phyloP scores from a whole-genome alignment of 2,113 vertebrate genomes.

The Phylloscopus trochilus region DNA sequence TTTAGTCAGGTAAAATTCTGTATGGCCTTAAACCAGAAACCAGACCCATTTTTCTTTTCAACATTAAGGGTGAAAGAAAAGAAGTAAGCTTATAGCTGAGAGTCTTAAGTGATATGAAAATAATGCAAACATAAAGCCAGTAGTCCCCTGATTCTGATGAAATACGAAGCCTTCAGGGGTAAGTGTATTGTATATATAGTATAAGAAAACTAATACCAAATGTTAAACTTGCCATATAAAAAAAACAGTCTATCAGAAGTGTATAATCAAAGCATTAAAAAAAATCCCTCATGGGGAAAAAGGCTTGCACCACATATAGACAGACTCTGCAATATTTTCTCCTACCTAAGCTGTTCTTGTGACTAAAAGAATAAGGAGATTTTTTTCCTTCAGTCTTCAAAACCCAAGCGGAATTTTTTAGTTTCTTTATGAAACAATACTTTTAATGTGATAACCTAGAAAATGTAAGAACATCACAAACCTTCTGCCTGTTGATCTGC shows the following conservation, averaged over 20 bases:
- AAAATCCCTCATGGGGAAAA: not conserved
- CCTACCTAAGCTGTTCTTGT: not conserved
- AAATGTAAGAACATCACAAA: not conserved
- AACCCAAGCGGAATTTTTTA: not conserved
- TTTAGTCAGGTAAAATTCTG: not conserved
- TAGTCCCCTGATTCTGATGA: not conserved
- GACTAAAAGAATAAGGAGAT: not conserved
- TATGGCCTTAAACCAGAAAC: not conserved
- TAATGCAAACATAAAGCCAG: not conserved
- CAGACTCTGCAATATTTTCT: not conserved
- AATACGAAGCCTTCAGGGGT: not conserved
- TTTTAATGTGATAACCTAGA: not conserved
- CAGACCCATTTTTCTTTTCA: not conserved
- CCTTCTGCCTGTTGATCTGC: not conserved
- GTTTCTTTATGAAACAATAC: not conserved
- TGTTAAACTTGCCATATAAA: not conserved
- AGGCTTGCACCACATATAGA: rapidly evolving
- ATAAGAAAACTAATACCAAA: not conserved
- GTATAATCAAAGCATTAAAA: not conserved
- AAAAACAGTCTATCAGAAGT: not conserved
- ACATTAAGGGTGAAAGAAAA: not conserved
- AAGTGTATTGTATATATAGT: not conserved
- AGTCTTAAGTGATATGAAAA: not conserved
- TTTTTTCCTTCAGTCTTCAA: not conserved
- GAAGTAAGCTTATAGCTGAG: not conserved